phyloP scores from a whole-genome alignment of 1,140 invertebrate genomes.

The Trichogramma pretiosum region DNA sequence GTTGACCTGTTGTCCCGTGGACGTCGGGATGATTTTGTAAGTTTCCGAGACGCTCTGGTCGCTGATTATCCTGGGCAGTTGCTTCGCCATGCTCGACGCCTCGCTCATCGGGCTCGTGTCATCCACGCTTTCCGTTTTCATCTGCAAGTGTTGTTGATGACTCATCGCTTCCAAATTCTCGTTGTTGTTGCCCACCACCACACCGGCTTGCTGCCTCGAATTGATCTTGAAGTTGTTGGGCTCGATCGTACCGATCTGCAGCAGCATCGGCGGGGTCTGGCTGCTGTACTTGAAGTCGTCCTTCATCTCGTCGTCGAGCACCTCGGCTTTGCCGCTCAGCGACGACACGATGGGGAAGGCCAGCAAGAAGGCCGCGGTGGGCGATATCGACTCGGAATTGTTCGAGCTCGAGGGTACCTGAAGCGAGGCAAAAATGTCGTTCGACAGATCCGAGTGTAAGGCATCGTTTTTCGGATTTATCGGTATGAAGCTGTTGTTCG shows the following conservation, averaged over 20 bases:
- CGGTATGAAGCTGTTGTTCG: slow-evolving; percentile 43
- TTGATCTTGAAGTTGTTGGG: slow-evolving; percentile 45
- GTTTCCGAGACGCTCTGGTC: slow-evolving; percentile 36
- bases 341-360: slow-evolving; percentile 64
- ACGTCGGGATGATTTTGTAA: slow-evolving; percentile 33
- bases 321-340: slow-evolving; percentile 49
- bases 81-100: too few relatives aligned
- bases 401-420: slow-evolving; percentile 54
- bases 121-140: slow-evolving; percentile 11
- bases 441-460: slow-evolving; percentile 58
- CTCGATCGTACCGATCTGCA: slow-evolving; percentile 55
- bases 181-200: too few relatives aligned
- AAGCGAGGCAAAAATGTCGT: slow-evolving; percentile 62
- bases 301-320: slow-evolving; percentile 49
- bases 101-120: too few relatives aligned
- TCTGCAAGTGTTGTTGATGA: background rate
- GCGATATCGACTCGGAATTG: slow-evolving; percentile 61
- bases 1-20: slow-evolving; percentile 11
- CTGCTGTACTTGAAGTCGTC: slow-evolving; percentile 46
- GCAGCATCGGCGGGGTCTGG: slow-evolving; percentile 51
- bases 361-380: slow-evolving; percentile 66
- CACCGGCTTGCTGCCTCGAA: slow-evolving; percentile 13
- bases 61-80: slow-evolving; percentile 36
- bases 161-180: slow-evolving; percentile 9
- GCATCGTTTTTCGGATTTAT: slow-evolving; percentile 50